Conservation (phyloP, 2,797 vertebrate species). For the Sarcophilus harrisii region DNA sequence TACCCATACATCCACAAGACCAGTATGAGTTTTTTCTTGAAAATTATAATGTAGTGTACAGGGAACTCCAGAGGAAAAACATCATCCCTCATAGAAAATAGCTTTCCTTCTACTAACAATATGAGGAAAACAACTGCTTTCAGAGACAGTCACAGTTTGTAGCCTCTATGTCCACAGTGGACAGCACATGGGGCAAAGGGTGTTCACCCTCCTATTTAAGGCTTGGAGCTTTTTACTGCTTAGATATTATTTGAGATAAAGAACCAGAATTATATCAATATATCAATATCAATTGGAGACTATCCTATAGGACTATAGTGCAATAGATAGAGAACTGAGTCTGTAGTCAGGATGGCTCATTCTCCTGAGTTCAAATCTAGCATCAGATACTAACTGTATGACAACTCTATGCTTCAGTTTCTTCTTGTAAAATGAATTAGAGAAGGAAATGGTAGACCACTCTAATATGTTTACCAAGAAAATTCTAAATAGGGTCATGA, state of each 20-base stretch:
- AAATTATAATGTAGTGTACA: not conserved
- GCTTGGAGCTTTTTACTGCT: not conserved
- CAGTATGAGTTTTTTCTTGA: not conserved
- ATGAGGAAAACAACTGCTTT: not conserved
- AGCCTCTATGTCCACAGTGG: not conserved
- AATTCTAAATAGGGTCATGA: not conserved
- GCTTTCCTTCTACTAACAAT: not conserved
- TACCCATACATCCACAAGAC: not conserved
- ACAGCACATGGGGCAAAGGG: not conserved
- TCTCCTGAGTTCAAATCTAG: not conserved
- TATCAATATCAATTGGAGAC: not conserved
- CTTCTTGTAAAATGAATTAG: not conserved
- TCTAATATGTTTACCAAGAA: not conserved
- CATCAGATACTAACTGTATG: not conserved
- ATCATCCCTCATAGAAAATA: not conserved
- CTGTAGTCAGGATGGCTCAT: not conserved
- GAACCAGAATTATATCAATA: not conserved
- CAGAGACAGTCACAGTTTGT: not conserved
- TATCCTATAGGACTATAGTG: not conserved
- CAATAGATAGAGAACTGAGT: not conserved
- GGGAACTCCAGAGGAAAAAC: not conserved
- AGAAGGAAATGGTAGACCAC: not conserved
- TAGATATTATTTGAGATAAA: not conserved
- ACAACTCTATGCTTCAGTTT: not conserved
- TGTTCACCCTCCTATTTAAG: not conserved